Evolutionary conservation across 2,113 vertebrate genomes (phyloP).

Genomic region (Arizona elegans): DNA sequence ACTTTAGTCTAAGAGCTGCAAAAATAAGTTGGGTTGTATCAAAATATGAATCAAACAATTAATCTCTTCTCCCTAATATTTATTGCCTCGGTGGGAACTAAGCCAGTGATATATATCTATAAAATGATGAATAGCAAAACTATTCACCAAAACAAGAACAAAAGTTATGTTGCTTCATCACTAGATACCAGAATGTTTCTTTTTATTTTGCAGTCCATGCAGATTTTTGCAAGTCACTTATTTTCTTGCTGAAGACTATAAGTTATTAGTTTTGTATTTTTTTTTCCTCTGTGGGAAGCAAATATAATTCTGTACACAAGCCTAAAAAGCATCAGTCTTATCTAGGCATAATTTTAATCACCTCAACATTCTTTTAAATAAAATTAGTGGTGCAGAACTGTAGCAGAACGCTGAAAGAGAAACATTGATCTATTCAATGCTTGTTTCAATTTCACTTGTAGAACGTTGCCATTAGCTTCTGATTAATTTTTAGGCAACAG

Average conservation of each 20-base stretch:
- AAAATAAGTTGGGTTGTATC: not conserved
- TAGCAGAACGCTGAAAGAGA: not conserved
- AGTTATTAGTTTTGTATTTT: not conserved
- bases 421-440: not conserved
- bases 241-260: not conserved
- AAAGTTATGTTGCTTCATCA: not conserved
- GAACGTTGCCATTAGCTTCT: not conserved
- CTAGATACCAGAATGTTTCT: not conserved
- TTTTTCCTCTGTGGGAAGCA: not conserved
- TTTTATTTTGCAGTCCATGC: conserved; percentile 1
- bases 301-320: conserved; percentile 7
- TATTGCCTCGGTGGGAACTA: not conserved
- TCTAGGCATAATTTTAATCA: conserved; percentile 13
- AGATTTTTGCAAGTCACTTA: not conserved
- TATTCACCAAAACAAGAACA: not conserved
- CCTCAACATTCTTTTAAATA: not conserved
- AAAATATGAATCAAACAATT: not conserved
- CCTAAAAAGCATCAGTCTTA: conserved; percentile 26
- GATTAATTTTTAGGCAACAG: not conserved
- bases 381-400: not conserved
- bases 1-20: not conserved
- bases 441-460: not conserved
- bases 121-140: not conserved
- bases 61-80: not conserved
- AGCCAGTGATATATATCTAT: not conserved